phyloP scores from a whole-genome alignment of 2,888 invertebrate species.

The Globia sparganii region DNA sequence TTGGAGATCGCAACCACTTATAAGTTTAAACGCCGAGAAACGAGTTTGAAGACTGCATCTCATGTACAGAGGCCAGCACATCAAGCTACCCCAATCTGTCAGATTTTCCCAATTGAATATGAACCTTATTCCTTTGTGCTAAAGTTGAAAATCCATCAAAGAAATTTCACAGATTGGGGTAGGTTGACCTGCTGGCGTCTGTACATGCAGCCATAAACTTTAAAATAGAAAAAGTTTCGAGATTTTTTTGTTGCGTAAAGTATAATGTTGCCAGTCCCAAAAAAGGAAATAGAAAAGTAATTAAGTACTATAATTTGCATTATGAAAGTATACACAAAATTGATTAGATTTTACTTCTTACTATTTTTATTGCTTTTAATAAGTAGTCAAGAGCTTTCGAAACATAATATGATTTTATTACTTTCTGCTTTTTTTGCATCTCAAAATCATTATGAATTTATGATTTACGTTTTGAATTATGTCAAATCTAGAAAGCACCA shows the following conservation, averaged over 20 bases:
- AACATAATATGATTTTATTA: conserved; percentile 29
- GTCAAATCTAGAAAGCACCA: conserved; percentile 21
- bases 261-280: background rate
- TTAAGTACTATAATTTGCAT: conserved; percentile 26
- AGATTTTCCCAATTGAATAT: no score
- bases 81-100: no score
- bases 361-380: conserved; percentile 15
- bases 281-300: conserved; percentile 22
- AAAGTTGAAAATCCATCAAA: no score
- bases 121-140: no score
- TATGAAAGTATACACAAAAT: conserved; percentile 29
- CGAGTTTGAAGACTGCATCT: conserved; percentile 24
- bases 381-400: conserved; percentile 31
- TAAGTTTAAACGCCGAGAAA: conserved; percentile 42
- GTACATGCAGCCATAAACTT: background rate
- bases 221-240: background rate
- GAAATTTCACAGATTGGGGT: no score
- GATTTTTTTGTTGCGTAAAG: background rate
- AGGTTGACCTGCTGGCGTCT: no score
- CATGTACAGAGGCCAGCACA: no score
- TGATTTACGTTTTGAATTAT: conserved; percentile 16
- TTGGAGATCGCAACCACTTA: conserved; percentile 62
- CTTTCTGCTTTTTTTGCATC: conserved; percentile 13
- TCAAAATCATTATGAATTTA: conserved; percentile 4
- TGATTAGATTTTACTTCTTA: conserved; percentile 31